Percentiles rank a stretch among this genome's conserved stretches.
Evolutionary conservation across 2,797 vertebrate genomes (phyloP).

Genomic region (Microctenopoma steveboyesi): DNA sequence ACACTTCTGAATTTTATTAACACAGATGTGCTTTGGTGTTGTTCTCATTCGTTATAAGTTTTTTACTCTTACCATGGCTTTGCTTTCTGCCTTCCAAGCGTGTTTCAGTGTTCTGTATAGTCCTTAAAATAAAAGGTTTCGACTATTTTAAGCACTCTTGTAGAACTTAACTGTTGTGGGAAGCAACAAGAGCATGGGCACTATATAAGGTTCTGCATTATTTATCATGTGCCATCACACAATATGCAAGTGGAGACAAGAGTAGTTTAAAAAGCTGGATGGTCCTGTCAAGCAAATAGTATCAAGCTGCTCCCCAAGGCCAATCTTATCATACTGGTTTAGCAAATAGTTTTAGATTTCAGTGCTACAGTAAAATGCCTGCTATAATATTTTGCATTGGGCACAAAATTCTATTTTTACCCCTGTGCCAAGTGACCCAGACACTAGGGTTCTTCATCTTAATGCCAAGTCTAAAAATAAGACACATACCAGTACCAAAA

Average conservation of each 20-base stretch:
- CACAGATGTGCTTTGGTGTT: background rate
- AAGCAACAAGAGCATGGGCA: constrained; percentile 28
- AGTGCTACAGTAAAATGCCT: constrained; percentile 17
- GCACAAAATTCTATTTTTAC: constrained; percentile 22
- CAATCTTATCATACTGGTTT: constrained; percentile 45
- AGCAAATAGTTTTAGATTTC: constrained; percentile 16
- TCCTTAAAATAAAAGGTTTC: background rate
- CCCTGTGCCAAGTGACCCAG: constrained; percentile 25
- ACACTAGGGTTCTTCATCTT: constrained; percentile 19
- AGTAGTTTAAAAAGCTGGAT: constrained; percentile 60
- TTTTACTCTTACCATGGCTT: background rate
- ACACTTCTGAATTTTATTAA: background rate
- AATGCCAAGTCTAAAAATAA: constrained; percentile 40
- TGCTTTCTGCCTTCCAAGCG: background rate
- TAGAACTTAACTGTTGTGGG: constrained; percentile 17
- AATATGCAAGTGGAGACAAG: constrained; percentile 31
- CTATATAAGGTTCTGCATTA: constrained; percentile 54
- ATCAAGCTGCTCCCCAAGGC: constrained; percentile 48
- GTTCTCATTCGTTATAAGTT: background rate
- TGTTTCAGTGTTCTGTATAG: background rate
- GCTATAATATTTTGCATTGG: constrained; percentile 28
- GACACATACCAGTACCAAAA: background rate
- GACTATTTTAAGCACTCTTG: constrained; percentile 31
- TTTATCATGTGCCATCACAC: constrained; percentile 48
- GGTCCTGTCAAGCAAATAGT: constrained; percentile 41